A percentile compares a stretch with the other conserved stretches of the same genome.
phyloP scores from a whole-genome alignment of 2,888 invertebrate genomes.

The Sarcophaga rosellei region DNA sequence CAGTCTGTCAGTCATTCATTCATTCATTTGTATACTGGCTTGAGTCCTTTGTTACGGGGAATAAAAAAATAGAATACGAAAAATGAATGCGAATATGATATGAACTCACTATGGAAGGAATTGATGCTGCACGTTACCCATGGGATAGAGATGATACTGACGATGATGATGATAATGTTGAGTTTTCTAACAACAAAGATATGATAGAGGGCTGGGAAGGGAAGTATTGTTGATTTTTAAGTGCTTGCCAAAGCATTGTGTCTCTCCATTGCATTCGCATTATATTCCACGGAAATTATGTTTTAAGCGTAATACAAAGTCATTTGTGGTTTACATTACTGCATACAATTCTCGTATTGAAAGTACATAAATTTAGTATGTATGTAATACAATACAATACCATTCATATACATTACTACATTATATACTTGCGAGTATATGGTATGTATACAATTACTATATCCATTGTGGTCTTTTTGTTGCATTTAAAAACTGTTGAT shows the following conservation, averaged over 20 bases:
- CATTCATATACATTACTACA: background rate
- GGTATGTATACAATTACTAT: slow-evolving; percentile 21
- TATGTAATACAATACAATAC: background rate
- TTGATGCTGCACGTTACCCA: slow-evolving; percentile 23
- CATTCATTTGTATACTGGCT: background rate
- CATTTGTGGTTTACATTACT: slow-evolving; percentile 60
- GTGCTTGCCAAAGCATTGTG: slow-evolving; percentile 29
- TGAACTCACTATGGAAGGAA: slow-evolving; percentile 13
- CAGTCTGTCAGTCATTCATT: background rate
- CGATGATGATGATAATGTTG: slow-evolving; percentile 2
- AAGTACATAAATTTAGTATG: background rate
- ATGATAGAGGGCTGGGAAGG: background rate
- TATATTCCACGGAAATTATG: slow-evolving; percentile 61
- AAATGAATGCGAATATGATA: background rate
- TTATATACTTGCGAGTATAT: background rate
- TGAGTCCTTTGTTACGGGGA: slow-evolving; percentile 16
- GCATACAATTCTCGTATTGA: background rate
- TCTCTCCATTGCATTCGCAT: slow-evolving; percentile 28
- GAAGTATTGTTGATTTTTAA: slow-evolving; percentile 41
- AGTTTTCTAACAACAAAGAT: slow-evolving; percentile 20
- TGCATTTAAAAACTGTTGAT: too few relatives aligned
- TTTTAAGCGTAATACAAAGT: slow-evolving; percentile 59
- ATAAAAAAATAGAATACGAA: slow-evolving; percentile 21
- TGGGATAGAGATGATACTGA: slow-evolving; percentile 19
- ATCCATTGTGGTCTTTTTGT: slow-evolving; percentile 52